phyloP scores from a whole-genome alignment of 2,888 invertebrate genomes.

The Mechanitis messenoides region DNA sequence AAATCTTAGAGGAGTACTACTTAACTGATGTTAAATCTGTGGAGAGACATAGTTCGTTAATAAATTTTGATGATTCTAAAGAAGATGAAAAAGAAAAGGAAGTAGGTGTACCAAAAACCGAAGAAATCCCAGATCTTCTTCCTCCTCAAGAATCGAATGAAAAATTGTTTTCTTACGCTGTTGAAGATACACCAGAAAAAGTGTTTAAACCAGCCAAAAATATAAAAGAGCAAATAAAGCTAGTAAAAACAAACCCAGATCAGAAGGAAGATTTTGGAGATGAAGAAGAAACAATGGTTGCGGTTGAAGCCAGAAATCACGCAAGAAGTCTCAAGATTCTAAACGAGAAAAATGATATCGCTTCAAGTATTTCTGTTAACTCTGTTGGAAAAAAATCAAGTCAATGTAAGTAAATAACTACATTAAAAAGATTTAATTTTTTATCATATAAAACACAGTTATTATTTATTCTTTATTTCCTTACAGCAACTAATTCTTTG shows the following conservation, averaged over 20 bases:
- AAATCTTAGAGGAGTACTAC: constrained; percentile 76
- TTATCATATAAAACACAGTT: neutral
- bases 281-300: constrained; percentile 77
- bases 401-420: constrained; percentile 46
- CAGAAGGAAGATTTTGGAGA: constrained; percentile 67
- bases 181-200: constrained; percentile 68
- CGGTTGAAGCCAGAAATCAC: constrained; percentile 76
- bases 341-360: constrained; percentile 68
- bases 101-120: constrained; percentile 45
- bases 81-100: constrained; percentile 48
- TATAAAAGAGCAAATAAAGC: constrained; percentile 73
- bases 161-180: constrained; percentile 72
- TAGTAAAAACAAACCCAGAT: constrained; percentile 68
- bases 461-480: neutral
- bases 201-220: constrained; percentile 67
- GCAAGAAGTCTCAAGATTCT: constrained; percentile 60
- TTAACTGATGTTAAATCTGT: constrained; percentile 79
- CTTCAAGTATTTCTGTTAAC: constrained; percentile 78
- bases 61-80: constrained; percentile 41
- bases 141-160: constrained; percentile 70
- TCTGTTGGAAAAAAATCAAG: constrained; percentile 74
- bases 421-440: too few species aligned
- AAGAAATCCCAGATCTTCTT: constrained; percentile 52
- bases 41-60: constrained; percentile 55
- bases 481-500: constrained; percentile 71